Percentiles rank a stretch among this genome's conserved stretches.
These are phyloP conservation scores for Meloidogyne floridensis DNA, from an alignment of 1,140 invertebrate species.

Conservation along the genomic window DNA sequence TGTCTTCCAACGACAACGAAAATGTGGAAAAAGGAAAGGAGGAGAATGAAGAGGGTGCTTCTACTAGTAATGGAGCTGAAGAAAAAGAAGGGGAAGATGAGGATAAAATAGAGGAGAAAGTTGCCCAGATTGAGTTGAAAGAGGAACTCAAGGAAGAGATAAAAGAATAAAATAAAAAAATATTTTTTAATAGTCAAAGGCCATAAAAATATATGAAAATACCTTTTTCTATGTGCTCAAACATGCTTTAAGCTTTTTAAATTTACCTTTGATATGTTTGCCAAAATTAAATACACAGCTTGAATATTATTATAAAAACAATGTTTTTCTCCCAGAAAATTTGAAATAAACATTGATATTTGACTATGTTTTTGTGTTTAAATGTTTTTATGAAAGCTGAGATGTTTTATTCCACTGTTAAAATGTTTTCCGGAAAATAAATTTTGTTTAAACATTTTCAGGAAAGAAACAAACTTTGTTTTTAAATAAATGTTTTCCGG, in stretches of 20 bases:
- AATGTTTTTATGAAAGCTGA: too few species aligned
- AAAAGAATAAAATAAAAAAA: neutral
- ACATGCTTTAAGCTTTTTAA: neutral
- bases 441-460: too few species aligned
- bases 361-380: neutral
- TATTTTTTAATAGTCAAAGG: too few species aligned
- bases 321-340: neutral
- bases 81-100: neutral
- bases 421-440: too few species aligned
- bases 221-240: neutral
- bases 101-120: neutral
- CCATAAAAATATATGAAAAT: too few species aligned
- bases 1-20: neutral
- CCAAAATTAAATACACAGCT: neutral
- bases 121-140: neutral
- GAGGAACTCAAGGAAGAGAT: neutral
- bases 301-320: neutral
- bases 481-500: neutral
- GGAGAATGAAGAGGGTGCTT: neutral
- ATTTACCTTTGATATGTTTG: neutral
- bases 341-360: too few species aligned
- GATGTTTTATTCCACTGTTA: too few species aligned
- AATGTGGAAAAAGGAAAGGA: neutral
- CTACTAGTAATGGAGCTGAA: neutral
- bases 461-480: too few species aligned